These are phyloP conservation scores for Baryphthengus martii DNA, from an alignment of 2,113 vertebrate genomes.

Conservation along the genomic window DNA sequence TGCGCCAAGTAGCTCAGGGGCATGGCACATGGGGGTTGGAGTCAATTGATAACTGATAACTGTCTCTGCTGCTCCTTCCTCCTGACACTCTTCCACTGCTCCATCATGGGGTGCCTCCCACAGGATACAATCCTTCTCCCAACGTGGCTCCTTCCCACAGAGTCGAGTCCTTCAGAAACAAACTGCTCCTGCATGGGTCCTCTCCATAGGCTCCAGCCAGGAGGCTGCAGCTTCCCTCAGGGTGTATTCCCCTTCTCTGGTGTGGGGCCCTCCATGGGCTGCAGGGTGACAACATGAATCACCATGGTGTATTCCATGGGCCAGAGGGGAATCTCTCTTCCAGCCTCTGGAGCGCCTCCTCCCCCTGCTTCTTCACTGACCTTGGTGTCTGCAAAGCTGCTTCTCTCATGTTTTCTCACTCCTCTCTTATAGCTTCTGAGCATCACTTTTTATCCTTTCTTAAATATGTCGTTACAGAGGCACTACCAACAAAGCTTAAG, in stretches of 20 bases:
- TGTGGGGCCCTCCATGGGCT: rapidly evolving
- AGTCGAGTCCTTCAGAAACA: not conserved
- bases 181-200: not conserved
- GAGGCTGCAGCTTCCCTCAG: too few relatives aligned
- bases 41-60: not conserved
- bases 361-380: not conserved
- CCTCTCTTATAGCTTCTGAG: rapidly evolving
- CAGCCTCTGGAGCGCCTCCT: rapidly evolving
- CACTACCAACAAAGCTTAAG: not conserved
- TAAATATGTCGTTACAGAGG: not conserved
- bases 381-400: not conserved
- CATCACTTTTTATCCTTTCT: not conserved
- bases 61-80: not conserved
- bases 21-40: not conserved
- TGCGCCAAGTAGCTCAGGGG: not conserved
- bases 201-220: not conserved
- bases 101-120: rapidly evolving
- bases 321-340: not conserved
- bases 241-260: rapidly evolving
- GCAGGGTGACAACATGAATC: rapidly evolving
- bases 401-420: not conserved
- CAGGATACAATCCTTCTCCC: too few relatives aligned
- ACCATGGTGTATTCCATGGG: not conserved
- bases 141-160: not conserved
- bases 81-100: not conserved